phyloP scores from a whole-genome alignment of 2,888 invertebrate species.

The Furcula furcula region DNA sequence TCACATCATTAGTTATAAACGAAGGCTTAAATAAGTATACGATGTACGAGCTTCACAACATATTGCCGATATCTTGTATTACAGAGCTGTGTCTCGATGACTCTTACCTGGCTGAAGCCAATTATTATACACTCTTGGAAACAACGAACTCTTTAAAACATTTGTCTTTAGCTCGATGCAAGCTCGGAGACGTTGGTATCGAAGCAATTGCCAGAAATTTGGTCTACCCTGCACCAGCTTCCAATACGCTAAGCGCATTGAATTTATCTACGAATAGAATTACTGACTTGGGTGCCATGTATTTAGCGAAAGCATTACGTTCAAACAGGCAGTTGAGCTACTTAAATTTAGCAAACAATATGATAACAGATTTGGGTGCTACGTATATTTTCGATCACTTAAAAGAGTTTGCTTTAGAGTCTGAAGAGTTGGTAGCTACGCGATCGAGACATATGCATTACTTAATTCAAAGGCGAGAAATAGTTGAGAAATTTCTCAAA shows the following conservation, averaged over 20 bases:
- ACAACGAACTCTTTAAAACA: slow-evolving; percentile 28
- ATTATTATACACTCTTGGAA: slow-evolving; percentile 45
- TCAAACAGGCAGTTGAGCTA: slow-evolving; percentile 48
- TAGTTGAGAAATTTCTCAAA: slow-evolving; percentile 23
- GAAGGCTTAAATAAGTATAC: slow-evolving; percentile 32
- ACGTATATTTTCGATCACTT: slow-evolving; percentile 33
- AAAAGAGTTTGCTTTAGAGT: slow-evolving; percentile 37
- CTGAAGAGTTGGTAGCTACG: slow-evolving; percentile 28
- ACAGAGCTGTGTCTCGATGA: slow-evolving; percentile 52
- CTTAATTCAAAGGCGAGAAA: slow-evolving; percentile 32
- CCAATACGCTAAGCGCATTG: slow-evolving; percentile 38
- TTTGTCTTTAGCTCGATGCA: slow-evolving; percentile 51
- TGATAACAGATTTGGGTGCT: slow-evolving; percentile 47
- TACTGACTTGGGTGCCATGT: slow-evolving; percentile 45
- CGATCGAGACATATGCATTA: slow-evolving; percentile 33
- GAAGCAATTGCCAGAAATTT: slow-evolving; percentile 39
- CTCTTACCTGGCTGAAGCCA: slow-evolving; percentile 36
- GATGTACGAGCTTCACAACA: slow-evolving; percentile 47
- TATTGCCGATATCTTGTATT: slow-evolving; percentile 39
- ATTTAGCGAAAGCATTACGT: slow-evolving; percentile 41
- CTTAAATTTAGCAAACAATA: slow-evolving; percentile 53
- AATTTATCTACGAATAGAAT: slow-evolving; percentile 56
- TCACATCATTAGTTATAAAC: slow-evolving; percentile 40
- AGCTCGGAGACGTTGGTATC: slow-evolving; percentile 42
- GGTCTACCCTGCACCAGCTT: slow-evolving; percentile 33